Base-by-base conservation (phyloP, 2,113 vertebrate species). In the Origma solitaria region DNA sequence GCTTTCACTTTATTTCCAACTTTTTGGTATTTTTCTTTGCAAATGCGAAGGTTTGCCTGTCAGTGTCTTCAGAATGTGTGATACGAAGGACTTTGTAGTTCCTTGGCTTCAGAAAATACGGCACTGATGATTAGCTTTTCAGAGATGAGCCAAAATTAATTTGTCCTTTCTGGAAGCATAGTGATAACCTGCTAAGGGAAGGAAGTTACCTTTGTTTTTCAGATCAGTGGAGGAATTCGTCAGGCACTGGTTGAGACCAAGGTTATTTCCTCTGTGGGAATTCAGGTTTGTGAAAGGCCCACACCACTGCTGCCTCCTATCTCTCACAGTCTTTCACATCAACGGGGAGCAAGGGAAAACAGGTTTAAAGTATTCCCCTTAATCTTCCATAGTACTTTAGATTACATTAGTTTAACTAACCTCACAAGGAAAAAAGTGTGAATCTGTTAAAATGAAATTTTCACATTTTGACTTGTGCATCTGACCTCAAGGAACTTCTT, bases 401-500 rank as follows among this genome's bases (percentile, higher is more conserved):
- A 51, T 81, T 85, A 66, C 2, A 3, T 31, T 65, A 38, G 16
- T 78, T 77, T 94, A 76, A 75, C 44, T 56, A 91, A 71, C 14
- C 47, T 62, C 69, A n/a, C 76, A 81, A 62, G 60, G 27, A 24
- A 54, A 66, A 87, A 80, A 86, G 50, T 16, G 31, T 3, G 9
- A 94, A 37, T 73, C 60, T 31, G 54, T 64, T 77, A 58, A 75
- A 58, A 78, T 62, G 62, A 33, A 75, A 73, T 93, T 92, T 89
- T 85, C 38, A 71, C 58, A 35, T 87, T 96, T 77, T 28, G 72
- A 69, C 42, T 78, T 72, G 68, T 72, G 37, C 37, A 22, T 96
- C 68, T 78, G 68, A 54, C 90, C 95, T 96, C 90, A 86, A 80
- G 95, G 65, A 71, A 80, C 35, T 89, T 73, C 57, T 92, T 82